These are phyloP conservation scores for Cercopithecus diana DNA, from an alignment of 2,797 vertebrate species.

Conservation along the genomic window DNA sequence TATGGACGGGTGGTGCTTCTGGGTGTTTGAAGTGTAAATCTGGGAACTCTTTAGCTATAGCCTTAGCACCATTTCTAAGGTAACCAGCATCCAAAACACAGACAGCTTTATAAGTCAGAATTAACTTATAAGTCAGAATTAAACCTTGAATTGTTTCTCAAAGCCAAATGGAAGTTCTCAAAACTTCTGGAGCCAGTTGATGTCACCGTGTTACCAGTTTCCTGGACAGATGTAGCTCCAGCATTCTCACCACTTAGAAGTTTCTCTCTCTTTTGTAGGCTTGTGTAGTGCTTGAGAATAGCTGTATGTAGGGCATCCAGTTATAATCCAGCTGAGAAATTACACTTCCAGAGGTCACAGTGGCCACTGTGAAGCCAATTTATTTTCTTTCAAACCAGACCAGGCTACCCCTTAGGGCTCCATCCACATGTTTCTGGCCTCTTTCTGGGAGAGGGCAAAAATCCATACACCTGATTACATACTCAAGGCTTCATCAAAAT, in stretches of 20 bases:
- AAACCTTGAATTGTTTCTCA: slow-evolving; percentile 56
- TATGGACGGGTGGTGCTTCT: background rate
- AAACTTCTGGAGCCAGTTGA: background rate
- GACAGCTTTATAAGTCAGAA: slow-evolving; percentile 54
- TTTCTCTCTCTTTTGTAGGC: slow-evolving; percentile 16
- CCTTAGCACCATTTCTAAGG: slow-evolving; percentile 66
- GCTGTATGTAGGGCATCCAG: background rate
- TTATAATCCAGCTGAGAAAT: background rate
- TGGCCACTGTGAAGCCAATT: background rate
- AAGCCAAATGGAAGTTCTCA: slow-evolving; percentile 46
- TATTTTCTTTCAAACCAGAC: slow-evolving; percentile 20
- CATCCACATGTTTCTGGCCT: background rate
- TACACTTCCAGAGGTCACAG: background rate
- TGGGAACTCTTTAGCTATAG: slow-evolving; percentile 35
- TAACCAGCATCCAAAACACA: slow-evolving; percentile 68
- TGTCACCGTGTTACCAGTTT: slow-evolving; percentile 29
- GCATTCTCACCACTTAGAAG: slow-evolving; percentile 40
- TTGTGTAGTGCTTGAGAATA: background rate
- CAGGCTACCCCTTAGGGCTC: background rate
- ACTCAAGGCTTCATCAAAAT: background rate
- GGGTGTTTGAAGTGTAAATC: slow-evolving; percentile 52
- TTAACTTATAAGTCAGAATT: slow-evolving; percentile 69
- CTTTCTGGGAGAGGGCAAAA: background rate
- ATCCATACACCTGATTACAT: background rate
- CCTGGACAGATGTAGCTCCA: slow-evolving; percentile 42